Evolutionary conservation across 2,113 vertebrate species (phyloP).

Genomic region (Octodon degus): DNA sequence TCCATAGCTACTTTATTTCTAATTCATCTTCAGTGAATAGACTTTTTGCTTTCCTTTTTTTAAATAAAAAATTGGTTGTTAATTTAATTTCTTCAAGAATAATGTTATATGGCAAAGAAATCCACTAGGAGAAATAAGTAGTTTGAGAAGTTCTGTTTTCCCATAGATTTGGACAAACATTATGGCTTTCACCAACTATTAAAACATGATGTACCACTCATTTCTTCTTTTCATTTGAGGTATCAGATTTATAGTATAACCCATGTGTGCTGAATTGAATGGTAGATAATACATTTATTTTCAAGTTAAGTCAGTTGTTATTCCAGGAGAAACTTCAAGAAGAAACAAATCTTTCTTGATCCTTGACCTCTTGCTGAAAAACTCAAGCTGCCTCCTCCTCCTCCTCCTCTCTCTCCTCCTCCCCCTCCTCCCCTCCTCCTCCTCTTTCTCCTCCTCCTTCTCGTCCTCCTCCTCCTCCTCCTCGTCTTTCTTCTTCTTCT

Average conservation of each 20-base stretch:
- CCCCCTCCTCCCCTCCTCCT: no score
- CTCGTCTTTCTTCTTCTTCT: no score
- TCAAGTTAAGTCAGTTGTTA: background rate
- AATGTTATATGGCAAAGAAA: slow-evolving; percentile 37
- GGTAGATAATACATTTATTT: background rate
- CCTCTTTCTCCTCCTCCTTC: no score
- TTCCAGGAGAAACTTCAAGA: slow-evolving; percentile 19
- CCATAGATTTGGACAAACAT: background rate
- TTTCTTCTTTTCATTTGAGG: slow-evolving; percentile 4
- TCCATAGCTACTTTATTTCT: slow-evolving; percentile 57
- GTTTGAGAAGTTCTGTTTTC: background rate
- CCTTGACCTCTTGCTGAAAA: background rate
- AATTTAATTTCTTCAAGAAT: background rate
- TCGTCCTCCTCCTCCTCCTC: no score
- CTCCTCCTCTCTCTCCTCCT: no score
- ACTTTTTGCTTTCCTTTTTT: background rate
- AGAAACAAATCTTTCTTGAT: background rate
- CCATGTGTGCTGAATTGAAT: background rate
- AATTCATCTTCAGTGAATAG: background rate
- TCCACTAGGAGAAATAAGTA: background rate
- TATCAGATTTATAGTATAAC: background rate
- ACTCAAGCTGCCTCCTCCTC: no score
- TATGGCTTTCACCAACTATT: background rate
- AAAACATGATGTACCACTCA: background rate
- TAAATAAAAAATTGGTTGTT: background rate